phyloP scores from a whole-genome alignment of 2,113 vertebrate genomes.

The Cebidichthys violaceus region DNA sequence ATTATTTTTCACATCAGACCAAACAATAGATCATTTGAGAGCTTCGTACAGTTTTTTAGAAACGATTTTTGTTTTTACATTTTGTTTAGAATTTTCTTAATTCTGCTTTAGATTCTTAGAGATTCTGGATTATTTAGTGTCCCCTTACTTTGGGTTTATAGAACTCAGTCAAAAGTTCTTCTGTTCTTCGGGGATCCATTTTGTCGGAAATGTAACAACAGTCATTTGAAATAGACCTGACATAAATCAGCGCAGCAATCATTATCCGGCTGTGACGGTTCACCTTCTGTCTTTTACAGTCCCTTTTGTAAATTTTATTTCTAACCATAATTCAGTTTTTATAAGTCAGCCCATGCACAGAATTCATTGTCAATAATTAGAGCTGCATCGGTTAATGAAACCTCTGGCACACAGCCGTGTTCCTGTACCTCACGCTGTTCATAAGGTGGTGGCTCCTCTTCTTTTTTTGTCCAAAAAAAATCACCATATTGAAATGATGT shows the following conservation, averaged over 20 bases:
- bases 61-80: not conserved
- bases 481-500: constrained; percentile 6
- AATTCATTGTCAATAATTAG: constrained; percentile 31
- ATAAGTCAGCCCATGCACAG: constrained; percentile 15
- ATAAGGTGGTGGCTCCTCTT: constrained; percentile 5
- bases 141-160: not conserved
- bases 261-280: constrained; percentile 31
- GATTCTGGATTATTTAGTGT: not conserved
- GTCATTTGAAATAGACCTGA: not conserved
- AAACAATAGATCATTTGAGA: not conserved
- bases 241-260: constrained; percentile 10
- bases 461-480: not conserved
- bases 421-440: not conserved
- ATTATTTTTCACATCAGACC: not conserved
- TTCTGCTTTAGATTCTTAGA: not conserved
- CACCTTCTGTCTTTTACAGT: constrained; percentile 8
- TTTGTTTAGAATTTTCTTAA: not conserved
- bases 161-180: not conserved
- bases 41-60: not conserved
- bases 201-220: not conserved
- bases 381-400: constrained; percentile 30
- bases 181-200: not conserved
- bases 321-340: constrained; percentile 26
- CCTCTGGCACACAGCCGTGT: not conserved
- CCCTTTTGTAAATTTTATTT: constrained; percentile 27